Percentiles rank a stretch among this genome's conserved stretches.
phyloP scores from a whole-genome alignment of 2,797 vertebrate species.

The Selene dorsalis region DNA sequence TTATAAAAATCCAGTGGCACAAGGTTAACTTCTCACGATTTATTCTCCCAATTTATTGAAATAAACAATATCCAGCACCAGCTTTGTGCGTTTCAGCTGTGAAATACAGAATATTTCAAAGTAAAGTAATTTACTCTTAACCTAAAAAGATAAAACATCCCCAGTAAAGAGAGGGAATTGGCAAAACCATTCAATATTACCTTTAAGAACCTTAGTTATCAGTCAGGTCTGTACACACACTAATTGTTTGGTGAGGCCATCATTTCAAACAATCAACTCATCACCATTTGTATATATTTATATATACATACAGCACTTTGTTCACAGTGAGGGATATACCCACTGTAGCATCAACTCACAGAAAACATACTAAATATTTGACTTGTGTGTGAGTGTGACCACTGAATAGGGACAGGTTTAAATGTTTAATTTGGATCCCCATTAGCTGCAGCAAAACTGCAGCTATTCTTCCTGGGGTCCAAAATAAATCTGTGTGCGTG shows the following conservation, averaged over 20 bases:
- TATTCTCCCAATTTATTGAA: conserved; percentile 78
- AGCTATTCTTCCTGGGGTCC: too few species aligned
- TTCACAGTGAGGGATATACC: conserved; percentile 55
- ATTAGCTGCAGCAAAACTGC: too few species aligned
- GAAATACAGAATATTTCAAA: conserved; percentile 58
- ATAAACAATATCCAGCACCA: conserved; percentile 63
- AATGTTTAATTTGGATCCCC: too few species aligned
- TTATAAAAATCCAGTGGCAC: conserved; percentile 37
- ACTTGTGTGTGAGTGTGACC: conserved; percentile 17
- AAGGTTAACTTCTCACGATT: conserved; percentile 63
- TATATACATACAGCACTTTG: conserved; percentile 55
- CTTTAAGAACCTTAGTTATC: conserved; percentile 14
- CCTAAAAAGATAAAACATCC: conserved; percentile 53
- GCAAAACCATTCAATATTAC: conserved; percentile 13
- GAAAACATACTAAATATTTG: conserved; percentile 35
- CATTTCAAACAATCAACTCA: conserved; percentile 15
- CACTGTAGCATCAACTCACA: conserved; percentile 31
- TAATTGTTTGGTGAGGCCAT: conserved; percentile 25
- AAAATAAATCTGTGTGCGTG: too few species aligned
- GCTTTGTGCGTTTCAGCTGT: conserved; percentile 76
- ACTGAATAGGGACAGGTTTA: conserved; percentile 10
- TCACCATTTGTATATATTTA: conserved; percentile 32
- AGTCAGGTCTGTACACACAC: conserved; percentile 40
- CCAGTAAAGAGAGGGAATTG: conserved; percentile 43
- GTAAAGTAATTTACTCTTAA: conserved; percentile 23